Evolutionary conservation across 2,888 invertebrate species (phyloP).

Genomic region (Osmoderma eremita): DNA sequence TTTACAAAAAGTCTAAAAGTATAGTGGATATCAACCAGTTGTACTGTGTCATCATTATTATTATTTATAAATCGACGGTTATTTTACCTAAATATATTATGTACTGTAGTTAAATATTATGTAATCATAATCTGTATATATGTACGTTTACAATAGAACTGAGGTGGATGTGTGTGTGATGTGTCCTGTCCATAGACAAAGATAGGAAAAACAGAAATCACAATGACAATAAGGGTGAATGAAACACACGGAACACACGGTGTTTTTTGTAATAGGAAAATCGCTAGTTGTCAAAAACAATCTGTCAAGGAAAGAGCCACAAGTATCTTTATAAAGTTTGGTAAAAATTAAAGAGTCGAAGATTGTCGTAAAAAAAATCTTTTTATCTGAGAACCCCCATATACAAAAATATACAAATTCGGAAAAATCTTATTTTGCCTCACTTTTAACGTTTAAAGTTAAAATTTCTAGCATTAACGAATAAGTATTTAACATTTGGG

Average conservation of each 20-base stretch:
- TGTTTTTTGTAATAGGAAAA: slow-evolving; percentile 12
- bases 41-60: slow-evolving; percentile 45
- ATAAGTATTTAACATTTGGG: no score
- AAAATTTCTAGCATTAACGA: no score
- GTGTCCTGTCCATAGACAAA: slow-evolving; percentile 38
- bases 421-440: no score
- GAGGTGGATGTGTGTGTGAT: slow-evolving; percentile 43
- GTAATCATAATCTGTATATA: slow-evolving; percentile 41
- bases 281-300: not conserved
- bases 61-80: slow-evolving; percentile 23
- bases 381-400: no score
- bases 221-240: slow-evolving; percentile 26
- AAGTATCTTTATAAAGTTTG: not conserved
- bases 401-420: no score
- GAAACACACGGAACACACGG: slow-evolving; percentile 39
- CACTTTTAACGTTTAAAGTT: no score
- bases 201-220: not conserved
- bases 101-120: slow-evolving; percentile 36
- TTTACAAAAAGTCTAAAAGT: slow-evolving; percentile 58
- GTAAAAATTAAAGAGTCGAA: not conserved
- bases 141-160: slow-evolving; percentile 37
- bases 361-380: no score
- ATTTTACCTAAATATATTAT: slow-evolving; percentile 31
- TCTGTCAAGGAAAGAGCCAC: not conserved
- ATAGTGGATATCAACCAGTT: slow-evolving; percentile 48